Evolutionary conservation across 2,113 vertebrate species (phyloP), one percentile per base, ranked within the genome.

Genomic region (Alligator mississippiensis): DNA sequence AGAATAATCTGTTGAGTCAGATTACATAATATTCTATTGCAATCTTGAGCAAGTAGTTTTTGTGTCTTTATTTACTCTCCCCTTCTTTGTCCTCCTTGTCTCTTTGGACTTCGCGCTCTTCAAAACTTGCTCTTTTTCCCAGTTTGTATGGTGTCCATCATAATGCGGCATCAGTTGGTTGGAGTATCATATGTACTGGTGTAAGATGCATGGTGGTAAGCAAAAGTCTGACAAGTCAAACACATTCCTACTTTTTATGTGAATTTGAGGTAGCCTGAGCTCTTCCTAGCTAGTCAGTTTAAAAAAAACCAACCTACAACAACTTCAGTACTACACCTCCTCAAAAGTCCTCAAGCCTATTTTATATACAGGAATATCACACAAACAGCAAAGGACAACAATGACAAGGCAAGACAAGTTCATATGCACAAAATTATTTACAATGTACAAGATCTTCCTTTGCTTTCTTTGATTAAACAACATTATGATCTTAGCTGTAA

Each of bases 141-240:
- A 58, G n/a, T 3, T 63, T 34, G 13, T 5, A 6, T n/a, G 19
- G 19, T 24, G 64, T 58, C 68, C 0, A 0, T 27, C 86, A n/a
- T 38, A 59, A 11, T 25, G 70, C n/a, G 22, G 11, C 57, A 74
- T 66, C 4, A 1, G 0, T 84, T 84, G 54, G 22, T 81, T 57
- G 74, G 47, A 59, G 47, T 57, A 27, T 47, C 59, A 17, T n/a
- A 19, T 5, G 25, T 60, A 22, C 57, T 30, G 30, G 21, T 61
- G 54, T 21, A 90, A 75, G 84, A 90, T 1, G 28, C 70, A 80
- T 47, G 18, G 38, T 55, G 57, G 66, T 64, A 59, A 22, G 5
- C 30, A 55, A 34, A 10, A 64, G 55, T 14, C 4, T 3, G 3
- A 18, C 24, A 54, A 57, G 11, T 16, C 54, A 62, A 76, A 28